These are phyloP conservation scores for Porites lutea DNA, from an alignment of 64 coral and sea anemone genomes.

Conservation along the genomic window DNA sequence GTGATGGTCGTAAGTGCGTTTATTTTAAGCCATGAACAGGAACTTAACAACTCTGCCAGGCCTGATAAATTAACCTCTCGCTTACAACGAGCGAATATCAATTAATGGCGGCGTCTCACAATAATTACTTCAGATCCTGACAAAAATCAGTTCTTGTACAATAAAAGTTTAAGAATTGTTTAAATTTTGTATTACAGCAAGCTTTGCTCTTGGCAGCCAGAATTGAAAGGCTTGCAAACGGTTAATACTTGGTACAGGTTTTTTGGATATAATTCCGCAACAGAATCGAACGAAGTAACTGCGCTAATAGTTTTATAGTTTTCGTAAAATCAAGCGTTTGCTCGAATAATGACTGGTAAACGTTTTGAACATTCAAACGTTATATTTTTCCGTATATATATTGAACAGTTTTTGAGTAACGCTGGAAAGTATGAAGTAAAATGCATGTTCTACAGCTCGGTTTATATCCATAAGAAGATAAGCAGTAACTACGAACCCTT, in stretches of 20 bases:
- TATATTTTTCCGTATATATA: neutral
- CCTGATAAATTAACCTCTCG: conserved; percentile 29
- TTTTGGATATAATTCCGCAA: neutral
- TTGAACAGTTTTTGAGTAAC: neutral
- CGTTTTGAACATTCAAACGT: neutral
- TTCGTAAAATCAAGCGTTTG: neutral
- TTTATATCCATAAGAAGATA: neutral
- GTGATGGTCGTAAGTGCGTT: conserved; percentile 21
- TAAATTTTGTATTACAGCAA: conserved; percentile 1
- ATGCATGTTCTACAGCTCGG: neutral
- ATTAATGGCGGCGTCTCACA: conserved; percentile 17
- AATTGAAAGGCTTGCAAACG: conserved; percentile 4
- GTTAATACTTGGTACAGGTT: neutral
- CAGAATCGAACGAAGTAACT: neutral
- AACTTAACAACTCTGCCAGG: conserved; percentile 37
- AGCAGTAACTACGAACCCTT: neutral
- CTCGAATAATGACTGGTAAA: neutral
- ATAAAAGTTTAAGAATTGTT: conserved; percentile 10
- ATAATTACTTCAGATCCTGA: conserved; percentile 30
- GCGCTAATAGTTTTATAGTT: neutral
- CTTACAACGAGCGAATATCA: conserved; percentile 1
- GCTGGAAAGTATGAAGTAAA: neutral
- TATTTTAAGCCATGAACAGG: conserved; percentile 18
- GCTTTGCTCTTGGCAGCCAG: neutral
- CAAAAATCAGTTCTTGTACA: conserved; percentile 18